Evolutionary conservation across 2,113 vertebrate genomes (phyloP).

Genomic region (Hypanus sabinus): DNA sequence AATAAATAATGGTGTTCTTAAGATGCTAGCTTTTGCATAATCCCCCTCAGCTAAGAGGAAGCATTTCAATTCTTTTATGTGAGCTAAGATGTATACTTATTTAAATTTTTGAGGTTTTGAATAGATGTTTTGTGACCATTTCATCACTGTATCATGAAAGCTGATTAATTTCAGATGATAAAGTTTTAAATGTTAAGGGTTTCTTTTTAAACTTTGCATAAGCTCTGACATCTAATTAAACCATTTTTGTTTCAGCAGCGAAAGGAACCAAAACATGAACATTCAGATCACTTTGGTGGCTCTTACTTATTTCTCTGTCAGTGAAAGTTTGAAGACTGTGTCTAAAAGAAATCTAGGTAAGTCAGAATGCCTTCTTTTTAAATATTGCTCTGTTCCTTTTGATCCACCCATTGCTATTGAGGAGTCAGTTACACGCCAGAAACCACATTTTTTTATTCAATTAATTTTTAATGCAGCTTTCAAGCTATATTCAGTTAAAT

Average conservation of each 20-base stretch:
- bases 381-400: background rate
- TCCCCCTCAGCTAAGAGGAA: background rate
- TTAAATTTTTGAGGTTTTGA: background rate
- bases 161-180: background rate
- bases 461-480: background rate
- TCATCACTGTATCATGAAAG: background rate
- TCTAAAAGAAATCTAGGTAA: conserved; percentile 27
- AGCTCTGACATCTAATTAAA: background rate
- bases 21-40: background rate
- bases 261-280: conserved; percentile 34
- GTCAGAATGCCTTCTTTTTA: background rate
- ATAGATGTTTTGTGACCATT: background rate
- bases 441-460: background rate
- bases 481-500: background rate
- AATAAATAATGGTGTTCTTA: background rate
- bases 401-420: background rate
- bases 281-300: conserved; percentile 19
- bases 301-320: conserved; percentile 18
- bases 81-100: background rate
- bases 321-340: conserved; percentile 31
- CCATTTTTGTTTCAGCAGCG: background rate
- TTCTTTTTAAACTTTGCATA: background rate
- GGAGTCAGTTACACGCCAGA: background rate
- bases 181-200: background rate
- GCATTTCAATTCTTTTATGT: background rate